Evolutionary conservation across 2,888 invertebrate species (phyloP), one percentile per base, ranked within the genome.

Genomic region (Parascotia fuliginaria): DNA sequence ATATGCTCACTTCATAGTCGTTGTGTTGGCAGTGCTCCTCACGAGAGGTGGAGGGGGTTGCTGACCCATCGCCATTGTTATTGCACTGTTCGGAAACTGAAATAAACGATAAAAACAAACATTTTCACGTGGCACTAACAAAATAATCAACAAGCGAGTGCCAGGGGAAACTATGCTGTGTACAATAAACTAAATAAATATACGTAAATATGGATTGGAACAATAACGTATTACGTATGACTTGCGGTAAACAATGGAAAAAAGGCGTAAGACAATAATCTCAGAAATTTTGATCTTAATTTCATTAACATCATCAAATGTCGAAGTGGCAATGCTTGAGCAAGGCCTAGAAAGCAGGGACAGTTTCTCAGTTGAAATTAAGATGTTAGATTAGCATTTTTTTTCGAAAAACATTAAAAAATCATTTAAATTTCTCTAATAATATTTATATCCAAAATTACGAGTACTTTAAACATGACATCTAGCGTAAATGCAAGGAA

Each of bases 1-100:
- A 78, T 49, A 72, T 86, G 83, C 92, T 92, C 88, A 92, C 92
- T 91, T 92, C 87, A 92, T 92, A 60, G 83, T 89, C 55, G 84
- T 74, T 22, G 90, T 81, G 89, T 93, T 93, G 69, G 92, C 90
- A 34, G 93, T 85, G 59, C 89, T 91, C 75, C 94, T 87, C 70
- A 94, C 93, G 52, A 94, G 87, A 38, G 93, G 94, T 78, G 91
- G 87, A 80, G 94, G 87, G 79, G 85, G 92, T 80, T 83, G 93
- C 88, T 87, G 90, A 48, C 83, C 81, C 92, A 92, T 92, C 85
- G 91, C 89, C 89, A 92, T 89, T 79, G 90, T 84, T 70, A 92
- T 83, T 76, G 91, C 86, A 84, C 81, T 92, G 86, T 89, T 92
- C 75, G 89, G 87, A 82, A 90, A 92, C 90, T 92, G 92, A 77